Base-by-base conservation (phyloP, 2,888 invertebrate species). In the Agrotis ipsilon region DNA sequence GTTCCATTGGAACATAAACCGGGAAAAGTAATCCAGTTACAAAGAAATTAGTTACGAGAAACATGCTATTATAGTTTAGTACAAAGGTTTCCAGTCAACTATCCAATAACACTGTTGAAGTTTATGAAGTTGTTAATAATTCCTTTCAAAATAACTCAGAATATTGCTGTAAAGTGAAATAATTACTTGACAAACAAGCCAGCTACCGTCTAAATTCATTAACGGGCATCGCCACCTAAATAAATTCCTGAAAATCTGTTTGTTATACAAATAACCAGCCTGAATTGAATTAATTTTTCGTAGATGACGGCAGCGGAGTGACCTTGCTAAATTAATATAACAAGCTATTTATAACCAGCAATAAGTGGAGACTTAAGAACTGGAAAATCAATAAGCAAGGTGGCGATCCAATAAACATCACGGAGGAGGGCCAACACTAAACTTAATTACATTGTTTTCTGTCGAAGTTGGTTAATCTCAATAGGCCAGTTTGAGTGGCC, bases 391-490 rank as follows among this genome's bases (percentile, higher is more conserved):
- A 88, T 87, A 85, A 85, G 75, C 78, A 80, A 83, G 73, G 82
- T 78, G 81, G 79, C 85, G 84, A 91, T 89, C 88, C 80, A 90
- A 91, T 91, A 87, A 90, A 88, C 88, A 88, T 86, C 83, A 59
- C 75, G 76, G 84, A 72, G 76, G 84, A 72, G 81, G 81, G 70
- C 86, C 80, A 88, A 87, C 85, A 85, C 85, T 82, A 87, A 90
- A 92, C 90, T 91, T 89, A 90, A 91, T 92, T 90, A 91, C 86
- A 82, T 87, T 91, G 92, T 92, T 91, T 90, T 89, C 88, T 87
- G 83, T 83, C 81, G 68, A 88, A 91, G 85, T 92, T 90, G 82
- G 87, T 87, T 92, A 92, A 92, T 91, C 91, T 92, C 91, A 89
- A 92, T 88, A 81, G 90, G 86, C 85, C 85, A 83, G 89, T 84